These are phyloP conservation scores for Harpalus rufipes DNA, from an alignment of 2,888 invertebrate species.

Conservation along the genomic window DNA sequence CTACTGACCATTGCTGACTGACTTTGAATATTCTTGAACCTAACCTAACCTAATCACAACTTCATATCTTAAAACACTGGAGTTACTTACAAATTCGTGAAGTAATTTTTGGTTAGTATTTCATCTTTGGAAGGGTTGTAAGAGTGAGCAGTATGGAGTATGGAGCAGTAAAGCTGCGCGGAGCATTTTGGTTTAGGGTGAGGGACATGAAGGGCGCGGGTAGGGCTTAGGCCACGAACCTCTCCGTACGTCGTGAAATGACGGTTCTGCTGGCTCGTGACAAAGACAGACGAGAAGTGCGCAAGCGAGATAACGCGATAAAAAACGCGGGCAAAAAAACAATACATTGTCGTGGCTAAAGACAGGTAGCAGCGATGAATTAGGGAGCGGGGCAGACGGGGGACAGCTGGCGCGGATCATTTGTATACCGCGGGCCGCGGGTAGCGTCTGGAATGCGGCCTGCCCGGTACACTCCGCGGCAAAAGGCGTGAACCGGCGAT, in stretches of 20 bases:
- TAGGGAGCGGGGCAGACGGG: conserved; percentile 71
- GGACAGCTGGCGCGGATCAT: conserved; percentile 76
- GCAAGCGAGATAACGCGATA: conserved; percentile 69
- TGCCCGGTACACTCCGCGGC: conserved; percentile 76
- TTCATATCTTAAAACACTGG: too few relatives aligned
- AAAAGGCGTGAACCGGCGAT: conserved; percentile 71
- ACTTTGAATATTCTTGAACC: too few relatives aligned
- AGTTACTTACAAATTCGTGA: too few relatives aligned
- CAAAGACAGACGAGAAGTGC: conserved; percentile 62
- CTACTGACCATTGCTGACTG: too few relatives aligned
- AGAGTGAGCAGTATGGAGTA: too few relatives aligned
- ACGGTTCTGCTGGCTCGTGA: conserved; percentile 28
- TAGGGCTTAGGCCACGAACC: conserved; percentile 13
- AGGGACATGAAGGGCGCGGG: neutral
- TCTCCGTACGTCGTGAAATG: conserved; percentile 11
- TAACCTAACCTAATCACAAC: too few relatives aligned
- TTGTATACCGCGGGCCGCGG: conserved; percentile 77
- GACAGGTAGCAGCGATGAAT: conserved; percentile 76
- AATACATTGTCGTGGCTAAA: conserved; percentile 76
- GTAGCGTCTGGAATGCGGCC: conserved; percentile 75
- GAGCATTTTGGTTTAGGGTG: too few relatives aligned
- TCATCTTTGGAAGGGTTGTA: too few relatives aligned
- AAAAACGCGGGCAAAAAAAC: conserved; percentile 75
- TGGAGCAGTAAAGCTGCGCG: too few relatives aligned
- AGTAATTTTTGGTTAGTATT: too few relatives aligned